phyloP scores from a whole-genome alignment of 2,888 invertebrate species.

The Trachelus iudaicus region DNA sequence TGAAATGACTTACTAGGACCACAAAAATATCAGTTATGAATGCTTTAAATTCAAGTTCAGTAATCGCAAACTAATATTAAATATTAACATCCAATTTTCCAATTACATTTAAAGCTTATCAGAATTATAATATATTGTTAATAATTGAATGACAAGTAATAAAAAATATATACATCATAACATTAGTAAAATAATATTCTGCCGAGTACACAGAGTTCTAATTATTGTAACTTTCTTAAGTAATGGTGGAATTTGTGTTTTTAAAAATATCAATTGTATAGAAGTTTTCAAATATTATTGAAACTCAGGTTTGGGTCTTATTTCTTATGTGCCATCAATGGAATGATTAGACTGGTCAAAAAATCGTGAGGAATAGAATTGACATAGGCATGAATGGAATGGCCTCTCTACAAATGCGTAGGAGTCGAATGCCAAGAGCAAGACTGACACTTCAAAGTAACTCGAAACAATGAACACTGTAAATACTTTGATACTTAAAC shows the following conservation, averaged over 20 bases:
- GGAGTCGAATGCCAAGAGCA: neutral
- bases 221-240: neutral
- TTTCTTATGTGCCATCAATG: neutral
- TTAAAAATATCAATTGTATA: neutral
- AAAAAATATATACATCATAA: neutral
- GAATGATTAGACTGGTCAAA: neutral
- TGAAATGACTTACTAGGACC: neutral
- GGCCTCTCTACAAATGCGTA: neutral
- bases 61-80: neutral
- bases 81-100: neutral
- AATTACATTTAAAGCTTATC: neutral
- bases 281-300: too few relatives aligned
- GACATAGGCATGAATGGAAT: neutral
- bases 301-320: neutral
- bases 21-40: neutral
- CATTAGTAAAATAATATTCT: neutral
- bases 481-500: neutral
- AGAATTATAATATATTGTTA: too few relatives aligned
- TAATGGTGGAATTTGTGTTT: neutral
- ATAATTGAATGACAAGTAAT: too few relatives aligned
- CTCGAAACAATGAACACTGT: neutral
- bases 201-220: neutral
- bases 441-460: neutral
- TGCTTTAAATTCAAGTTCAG: neutral
- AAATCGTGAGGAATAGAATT: neutral